These are phyloP conservation scores for Acropternis orthonyx DNA, from an alignment of 2,797 vertebrate genomes.

Conservation along the genomic window DNA sequence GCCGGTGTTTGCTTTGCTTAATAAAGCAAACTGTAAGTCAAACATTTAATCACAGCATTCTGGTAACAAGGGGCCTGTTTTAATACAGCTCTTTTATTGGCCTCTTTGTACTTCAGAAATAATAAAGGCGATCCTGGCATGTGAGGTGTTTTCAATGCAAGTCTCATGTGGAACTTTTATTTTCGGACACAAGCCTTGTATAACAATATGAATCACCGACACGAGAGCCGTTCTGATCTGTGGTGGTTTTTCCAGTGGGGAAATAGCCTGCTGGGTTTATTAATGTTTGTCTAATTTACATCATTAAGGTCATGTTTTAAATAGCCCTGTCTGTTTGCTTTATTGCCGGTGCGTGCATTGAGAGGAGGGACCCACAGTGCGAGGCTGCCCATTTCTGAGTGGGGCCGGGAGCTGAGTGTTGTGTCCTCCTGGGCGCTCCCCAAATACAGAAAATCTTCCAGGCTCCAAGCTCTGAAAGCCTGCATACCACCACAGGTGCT, in stretches of 20 bases:
- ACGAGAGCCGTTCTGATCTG: constrained; percentile 44
- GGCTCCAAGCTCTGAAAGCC: not conserved
- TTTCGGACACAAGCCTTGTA: constrained; percentile 26
- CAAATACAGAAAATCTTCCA: not conserved
- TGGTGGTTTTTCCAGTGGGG: constrained; percentile 39
- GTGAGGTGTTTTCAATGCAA: constrained; percentile 43
- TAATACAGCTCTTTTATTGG: constrained; percentile 60
- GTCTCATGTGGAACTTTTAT: constrained; percentile 45
- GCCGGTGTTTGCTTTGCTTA: constrained; percentile 45
- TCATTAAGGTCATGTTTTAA: constrained; percentile 46
- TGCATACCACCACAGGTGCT: rapidly evolving
- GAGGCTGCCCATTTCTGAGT: not conserved
- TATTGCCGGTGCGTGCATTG: rapidly evolving
- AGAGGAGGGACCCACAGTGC: not conserved
- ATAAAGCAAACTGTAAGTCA: constrained; percentile 66
- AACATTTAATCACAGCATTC: constrained; percentile 59
- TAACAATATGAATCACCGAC: constrained; percentile 9
- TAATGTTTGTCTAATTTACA: constrained; percentile 69
- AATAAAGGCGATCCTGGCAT: not conserved
- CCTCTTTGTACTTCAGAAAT: constrained; percentile 56
- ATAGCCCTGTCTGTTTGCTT: constrained; percentile 30
- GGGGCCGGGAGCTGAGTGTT: rapidly evolving
- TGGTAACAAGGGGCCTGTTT: constrained; percentile 42
- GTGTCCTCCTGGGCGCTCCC: not conserved
- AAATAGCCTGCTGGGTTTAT: constrained; percentile 68